These are phyloP conservation scores for Sycophila sp. DNA, from an alignment of 1,140 invertebrate species.

Conservation along the genomic window DNA sequence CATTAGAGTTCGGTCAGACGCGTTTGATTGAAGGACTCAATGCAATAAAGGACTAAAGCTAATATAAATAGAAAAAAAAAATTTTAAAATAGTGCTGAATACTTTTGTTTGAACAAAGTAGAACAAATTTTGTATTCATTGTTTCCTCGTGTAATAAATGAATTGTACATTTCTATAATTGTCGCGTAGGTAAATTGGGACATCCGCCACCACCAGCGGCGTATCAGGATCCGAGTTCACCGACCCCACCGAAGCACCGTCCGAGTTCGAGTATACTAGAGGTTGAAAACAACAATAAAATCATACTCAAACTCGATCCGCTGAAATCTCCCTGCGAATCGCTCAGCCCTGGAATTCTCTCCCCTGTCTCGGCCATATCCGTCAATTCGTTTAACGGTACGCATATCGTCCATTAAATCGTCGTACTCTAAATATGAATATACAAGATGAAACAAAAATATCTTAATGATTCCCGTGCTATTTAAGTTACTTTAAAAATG, in stretches of 20 bases:
- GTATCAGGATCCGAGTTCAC: constrained; percentile 59
- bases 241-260: constrained; percentile 46
- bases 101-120: too few relatives aligned
- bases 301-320: constrained; percentile 57
- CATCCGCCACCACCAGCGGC: constrained; percentile 53
- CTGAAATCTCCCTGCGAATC: constrained; percentile 41
- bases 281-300: constrained; percentile 61
- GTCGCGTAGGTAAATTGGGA: constrained; percentile 35
- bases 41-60: too few relatives aligned
- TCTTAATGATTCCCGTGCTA: too few relatives aligned
- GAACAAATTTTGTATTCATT: too few relatives aligned
- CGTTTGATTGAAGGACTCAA: too few relatives aligned
- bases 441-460: too few relatives aligned
- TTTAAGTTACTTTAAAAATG: too few relatives aligned
- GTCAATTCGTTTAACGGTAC: constrained; percentile 34
- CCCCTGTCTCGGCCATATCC: constrained; percentile 19
- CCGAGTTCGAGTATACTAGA: constrained; percentile 43
- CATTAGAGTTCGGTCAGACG: too few relatives aligned
- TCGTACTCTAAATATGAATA: too few relatives aligned
- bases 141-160: too few relatives aligned
- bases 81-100: too few relatives aligned
- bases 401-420: not conserved
- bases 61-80: too few relatives aligned
- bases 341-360: constrained; percentile 25
- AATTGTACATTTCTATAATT: not conserved